Percentiles rank a stretch among this genome's conserved stretches.
Conservation (phyloP, 2,888 invertebrate species). For the Apodemia zela region DNA sequence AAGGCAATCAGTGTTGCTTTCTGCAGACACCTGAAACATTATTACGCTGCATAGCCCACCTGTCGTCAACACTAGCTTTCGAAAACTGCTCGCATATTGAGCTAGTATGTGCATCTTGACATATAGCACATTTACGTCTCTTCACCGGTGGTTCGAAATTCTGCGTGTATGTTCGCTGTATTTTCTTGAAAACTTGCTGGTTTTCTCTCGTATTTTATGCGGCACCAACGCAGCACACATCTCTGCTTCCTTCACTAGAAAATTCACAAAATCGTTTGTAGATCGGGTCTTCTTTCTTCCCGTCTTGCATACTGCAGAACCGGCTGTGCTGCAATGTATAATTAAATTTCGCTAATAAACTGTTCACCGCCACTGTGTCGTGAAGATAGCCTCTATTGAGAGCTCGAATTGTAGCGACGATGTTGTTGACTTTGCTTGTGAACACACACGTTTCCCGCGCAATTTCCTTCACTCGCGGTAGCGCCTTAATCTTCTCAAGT, state of each 20-base stretch:
- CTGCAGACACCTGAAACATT: conserved; percentile 5
- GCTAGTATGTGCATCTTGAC: background rate
- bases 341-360: background rate
- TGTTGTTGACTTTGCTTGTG: background rate
- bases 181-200: background rate
- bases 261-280: background rate
- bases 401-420: too few relatives aligned
- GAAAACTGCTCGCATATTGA: background rate
- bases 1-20: too few relatives aligned
- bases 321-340: too few relatives aligned
- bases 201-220: background rate
- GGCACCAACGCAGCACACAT: background rate
- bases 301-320: background rate
- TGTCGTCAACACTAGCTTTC: background rate
- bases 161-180: background rate
- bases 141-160: background rate
- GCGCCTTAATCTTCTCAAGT: background rate
- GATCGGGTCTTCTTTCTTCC: background rate
- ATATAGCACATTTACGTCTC: background rate
- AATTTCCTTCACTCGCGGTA: background rate
- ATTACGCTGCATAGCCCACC: background rate
- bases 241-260: background rate
- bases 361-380: background rate
- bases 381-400: background rate
- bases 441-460: background rate